A percentile compares a stretch with the other conserved stretches of the same genome.
Evolutionary conservation across 2,888 invertebrate genomes (phyloP).

Genomic region (Nomada fabriciana): DNA sequence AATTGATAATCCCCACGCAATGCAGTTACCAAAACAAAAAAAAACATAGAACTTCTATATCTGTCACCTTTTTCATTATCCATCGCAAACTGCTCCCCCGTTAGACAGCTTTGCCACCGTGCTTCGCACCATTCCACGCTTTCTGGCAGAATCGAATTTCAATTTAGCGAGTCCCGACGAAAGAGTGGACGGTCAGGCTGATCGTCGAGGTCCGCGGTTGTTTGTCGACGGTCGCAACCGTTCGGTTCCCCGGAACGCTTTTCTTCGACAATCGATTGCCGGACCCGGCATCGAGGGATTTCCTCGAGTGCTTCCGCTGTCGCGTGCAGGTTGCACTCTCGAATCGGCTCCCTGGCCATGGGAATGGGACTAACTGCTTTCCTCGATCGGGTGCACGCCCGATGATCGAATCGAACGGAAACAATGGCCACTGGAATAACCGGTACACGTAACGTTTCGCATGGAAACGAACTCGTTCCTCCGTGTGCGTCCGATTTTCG

Average conservation of each 20-base stretch:
- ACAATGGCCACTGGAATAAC: conserved; percentile 54
- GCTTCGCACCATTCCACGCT: not conserved
- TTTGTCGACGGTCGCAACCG: conserved; percentile 62
- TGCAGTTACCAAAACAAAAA: too few relatives aligned
- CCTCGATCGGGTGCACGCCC: conserved; percentile 47
- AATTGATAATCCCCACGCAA: too few relatives aligned
- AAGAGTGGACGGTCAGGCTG: conserved; percentile 34
- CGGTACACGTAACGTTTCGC: conserved; percentile 34
- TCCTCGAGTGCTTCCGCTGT: conserved; percentile 73
- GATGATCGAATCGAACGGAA: conserved; percentile 63
- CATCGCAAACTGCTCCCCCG: too few relatives aligned
- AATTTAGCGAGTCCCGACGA: conserved; percentile 56
- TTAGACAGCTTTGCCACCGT: not conserved
- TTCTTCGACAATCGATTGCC: conserved; percentile 71
- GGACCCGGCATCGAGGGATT: conserved; percentile 60
- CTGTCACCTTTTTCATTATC: too few relatives aligned
- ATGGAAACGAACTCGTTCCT: conserved; percentile 4
- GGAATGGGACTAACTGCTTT: conserved; percentile 68
- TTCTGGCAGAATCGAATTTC: conserved; percentile 63
- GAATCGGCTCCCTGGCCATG: conserved; percentile 56
- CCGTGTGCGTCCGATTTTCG: conserved; percentile 28
- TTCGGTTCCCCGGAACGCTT: conserved; percentile 64
- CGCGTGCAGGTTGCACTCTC: conserved; percentile 66
- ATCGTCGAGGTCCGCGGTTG: conserved; percentile 57
- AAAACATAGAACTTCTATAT: too few relatives aligned